A percentile compares a stretch with the other conserved stretches of the same genome.
Evolutionary conservation across 2,888 invertebrate genomes (phyloP).

Genomic region (Cataglyphis altisquamis): DNA sequence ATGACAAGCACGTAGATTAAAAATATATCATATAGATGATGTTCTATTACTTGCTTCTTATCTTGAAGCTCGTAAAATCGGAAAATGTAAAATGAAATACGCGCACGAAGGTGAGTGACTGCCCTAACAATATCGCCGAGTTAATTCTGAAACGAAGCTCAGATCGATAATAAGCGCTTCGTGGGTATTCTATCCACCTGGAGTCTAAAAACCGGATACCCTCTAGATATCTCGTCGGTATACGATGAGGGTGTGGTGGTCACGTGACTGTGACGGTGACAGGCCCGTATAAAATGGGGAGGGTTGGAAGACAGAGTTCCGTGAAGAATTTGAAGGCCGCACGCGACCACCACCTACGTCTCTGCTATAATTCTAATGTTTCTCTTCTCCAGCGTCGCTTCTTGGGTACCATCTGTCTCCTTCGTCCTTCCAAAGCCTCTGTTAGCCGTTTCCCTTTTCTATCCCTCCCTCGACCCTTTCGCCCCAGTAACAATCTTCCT

Average conservation of each 20-base stretch:
- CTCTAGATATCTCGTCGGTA: conserved; percentile 50
- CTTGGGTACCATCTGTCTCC: conserved; percentile 18
- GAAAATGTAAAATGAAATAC: conserved; percentile 20
- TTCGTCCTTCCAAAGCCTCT: conserved; percentile 37
- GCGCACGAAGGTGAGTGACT: conserved; percentile 25
- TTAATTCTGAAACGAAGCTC: conserved; percentile 44
- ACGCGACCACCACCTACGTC: conserved; percentile 62
- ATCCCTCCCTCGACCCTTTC: background rate
- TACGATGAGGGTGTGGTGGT: conserved; percentile 65
- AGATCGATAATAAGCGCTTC: conserved; percentile 48
- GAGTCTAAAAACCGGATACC: conserved; percentile 58
- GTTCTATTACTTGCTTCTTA: background rate
- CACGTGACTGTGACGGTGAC: conserved; percentile 69
- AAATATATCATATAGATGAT: background rate
- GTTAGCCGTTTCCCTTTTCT: conserved; percentile 13
- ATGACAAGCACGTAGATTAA: background rate
- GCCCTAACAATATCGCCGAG: conserved; percentile 21
- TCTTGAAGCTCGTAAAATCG: background rate
- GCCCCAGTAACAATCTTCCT: conserved; percentile 14
- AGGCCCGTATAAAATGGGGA: conserved; percentile 52
- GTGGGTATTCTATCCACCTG: conserved; percentile 30
- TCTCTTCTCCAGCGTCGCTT: conserved; percentile 31
- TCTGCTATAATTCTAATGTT: conserved; percentile 12
- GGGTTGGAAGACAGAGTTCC: conserved; percentile 59
- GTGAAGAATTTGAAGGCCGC: conserved; percentile 69